Conservation (phyloP, 1,140 invertebrate species). For the Caerostris darwini region DNA sequence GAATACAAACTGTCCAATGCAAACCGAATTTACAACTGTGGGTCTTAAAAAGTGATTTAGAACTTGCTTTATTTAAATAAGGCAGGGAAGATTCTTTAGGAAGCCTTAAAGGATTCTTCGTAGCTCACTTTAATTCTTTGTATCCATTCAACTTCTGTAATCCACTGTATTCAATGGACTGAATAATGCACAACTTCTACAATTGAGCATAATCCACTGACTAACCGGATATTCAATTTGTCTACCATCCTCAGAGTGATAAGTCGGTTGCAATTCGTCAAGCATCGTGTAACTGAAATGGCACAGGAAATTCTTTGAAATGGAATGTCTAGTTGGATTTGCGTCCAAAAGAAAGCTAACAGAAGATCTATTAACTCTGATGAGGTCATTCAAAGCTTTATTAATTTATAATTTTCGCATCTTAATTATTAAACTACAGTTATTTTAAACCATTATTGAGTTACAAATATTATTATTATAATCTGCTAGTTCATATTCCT, state of each 20-base stretch:
- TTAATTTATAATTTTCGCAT: too few species aligned
- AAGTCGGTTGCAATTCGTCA: background rate
- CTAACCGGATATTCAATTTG: constrained; percentile 2
- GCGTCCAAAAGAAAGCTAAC: too few species aligned
- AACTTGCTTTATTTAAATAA: background rate
- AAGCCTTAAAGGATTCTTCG: background rate
- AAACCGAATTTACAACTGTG: background rate
- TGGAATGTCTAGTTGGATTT: too few species aligned
- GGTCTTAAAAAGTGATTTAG: background rate
- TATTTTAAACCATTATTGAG: too few species aligned
- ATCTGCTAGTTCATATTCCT: too few species aligned
- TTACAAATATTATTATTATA: too few species aligned
- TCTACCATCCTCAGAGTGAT: background rate
- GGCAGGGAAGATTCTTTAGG: background rate
- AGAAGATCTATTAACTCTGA: too few species aligned
- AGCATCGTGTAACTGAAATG: background rate
- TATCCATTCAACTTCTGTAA: background rate
- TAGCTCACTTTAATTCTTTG: background rate
- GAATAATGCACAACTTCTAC: background rate
- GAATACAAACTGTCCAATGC: background rate
- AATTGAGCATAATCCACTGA: background rate
- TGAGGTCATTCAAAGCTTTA: too few species aligned
- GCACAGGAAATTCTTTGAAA: background rate
- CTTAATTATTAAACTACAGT: too few species aligned
- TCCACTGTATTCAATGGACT: background rate